phyloP scores from a whole-genome alignment of 2,113 vertebrate species.

The Balaeniceps rex region DNA sequence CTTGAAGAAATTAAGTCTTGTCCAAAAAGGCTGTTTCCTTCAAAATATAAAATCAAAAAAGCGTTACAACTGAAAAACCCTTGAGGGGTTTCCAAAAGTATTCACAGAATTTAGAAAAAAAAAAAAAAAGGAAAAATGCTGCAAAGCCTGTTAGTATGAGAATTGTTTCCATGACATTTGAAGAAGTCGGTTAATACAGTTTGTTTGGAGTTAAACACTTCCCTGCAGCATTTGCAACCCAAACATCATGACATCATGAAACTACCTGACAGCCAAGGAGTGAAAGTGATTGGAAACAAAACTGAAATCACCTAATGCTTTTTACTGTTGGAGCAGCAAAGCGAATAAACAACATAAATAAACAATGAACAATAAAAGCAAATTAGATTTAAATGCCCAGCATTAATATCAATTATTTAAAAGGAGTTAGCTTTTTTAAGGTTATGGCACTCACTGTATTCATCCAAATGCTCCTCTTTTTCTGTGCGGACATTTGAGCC shows the following conservation, averaged over 20 bases:
- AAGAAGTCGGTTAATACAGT: not conserved
- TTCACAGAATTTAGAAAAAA: not conserved
- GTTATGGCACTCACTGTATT: not conserved
- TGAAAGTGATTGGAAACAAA: not conserved
- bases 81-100: not conserved
- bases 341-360: not conserved
- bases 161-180: constrained; percentile 23
- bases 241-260: constrained; percentile 22
- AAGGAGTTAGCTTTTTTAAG: not conserved
- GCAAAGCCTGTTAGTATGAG: not conserved
- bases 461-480: not conserved
- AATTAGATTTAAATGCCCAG: not conserved
- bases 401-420: not conserved
- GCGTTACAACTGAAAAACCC: not conserved
- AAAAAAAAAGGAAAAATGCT: not conserved
- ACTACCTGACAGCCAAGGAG: constrained; percentile 25
- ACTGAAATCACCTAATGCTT: not conserved
- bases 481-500: not conserved
- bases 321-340: not conserved
- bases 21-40: not conserved
- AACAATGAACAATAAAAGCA: not conserved
- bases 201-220: constrained; percentile 37
- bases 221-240: constrained; percentile 27
- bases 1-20: not conserved
- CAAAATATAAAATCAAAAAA: not conserved